These are phyloP conservation scores for Camelus dromedarius DNA, from an alignment of 2,113 vertebrate species.

Conservation along the genomic window DNA sequence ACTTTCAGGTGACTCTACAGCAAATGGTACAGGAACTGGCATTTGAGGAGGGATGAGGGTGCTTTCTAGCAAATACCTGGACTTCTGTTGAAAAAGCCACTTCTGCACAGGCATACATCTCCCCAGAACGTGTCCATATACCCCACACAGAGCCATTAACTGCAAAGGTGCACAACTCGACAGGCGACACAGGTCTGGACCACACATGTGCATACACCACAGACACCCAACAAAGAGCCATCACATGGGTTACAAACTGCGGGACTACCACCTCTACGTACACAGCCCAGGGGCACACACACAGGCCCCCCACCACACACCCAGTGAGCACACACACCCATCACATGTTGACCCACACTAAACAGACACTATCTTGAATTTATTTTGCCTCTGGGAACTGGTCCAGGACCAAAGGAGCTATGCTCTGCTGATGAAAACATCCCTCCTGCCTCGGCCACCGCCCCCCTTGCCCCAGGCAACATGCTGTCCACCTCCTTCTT, in stretches of 20 bases:
- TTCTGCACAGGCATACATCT: not conserved
- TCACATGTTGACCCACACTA: conserved; percentile 30
- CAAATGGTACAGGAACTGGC: not conserved
- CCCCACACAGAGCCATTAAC: not conserved
- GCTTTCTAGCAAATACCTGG: not conserved
- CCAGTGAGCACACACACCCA: not conserved
- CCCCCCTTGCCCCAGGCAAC: not conserved
- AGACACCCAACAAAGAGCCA: not conserved
- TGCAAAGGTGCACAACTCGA: not conserved
- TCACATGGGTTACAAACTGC: not conserved
- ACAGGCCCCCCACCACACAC: not conserved
- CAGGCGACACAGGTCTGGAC: not conserved
- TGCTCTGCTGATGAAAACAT: conserved; percentile 58
- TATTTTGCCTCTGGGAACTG: conserved; percentile 70
- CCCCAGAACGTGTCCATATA: not conserved
- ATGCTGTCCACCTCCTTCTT: not conserved
- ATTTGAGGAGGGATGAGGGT: not conserved
- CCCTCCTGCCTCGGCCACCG: not conserved
- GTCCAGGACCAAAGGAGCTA: conserved; percentile 62
- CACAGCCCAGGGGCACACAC: not conserved
- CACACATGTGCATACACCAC: not conserved
- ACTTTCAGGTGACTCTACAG: not conserved
- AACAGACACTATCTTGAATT: conserved; percentile 54
- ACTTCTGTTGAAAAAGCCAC: not conserved
- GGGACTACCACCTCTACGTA: not conserved